A percentile compares a stretch with the other conserved stretches of the same genome.
Evolutionary conservation across 2,797 vertebrate species (phyloP).

Genomic region (Etheostoma perlongum): DNA sequence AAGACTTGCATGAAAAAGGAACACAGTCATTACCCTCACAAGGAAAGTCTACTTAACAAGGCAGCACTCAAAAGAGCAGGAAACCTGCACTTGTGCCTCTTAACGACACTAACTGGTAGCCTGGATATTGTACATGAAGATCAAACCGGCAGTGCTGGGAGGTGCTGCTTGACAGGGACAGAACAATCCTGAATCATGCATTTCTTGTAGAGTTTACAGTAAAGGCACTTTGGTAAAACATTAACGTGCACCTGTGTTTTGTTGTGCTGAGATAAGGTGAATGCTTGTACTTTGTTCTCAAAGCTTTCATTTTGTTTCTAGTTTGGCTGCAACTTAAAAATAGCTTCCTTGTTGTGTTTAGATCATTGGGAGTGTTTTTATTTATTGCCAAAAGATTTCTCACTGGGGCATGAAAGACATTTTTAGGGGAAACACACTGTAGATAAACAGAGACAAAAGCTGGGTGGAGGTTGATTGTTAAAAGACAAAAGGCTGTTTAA

Average conservation of each 20-base stretch:
- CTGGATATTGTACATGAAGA: conserved; percentile 33
- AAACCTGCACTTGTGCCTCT: conserved; percentile 1
- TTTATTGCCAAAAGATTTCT: conserved; percentile 7
- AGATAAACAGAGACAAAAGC: conserved; percentile 3
- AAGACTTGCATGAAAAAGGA: conserved; percentile 9
- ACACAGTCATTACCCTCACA: not conserved
- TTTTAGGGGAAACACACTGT: not conserved
- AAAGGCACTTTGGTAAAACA: conserved; percentile 62
- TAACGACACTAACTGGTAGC: conserved; percentile 15
- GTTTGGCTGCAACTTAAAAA: conserved; percentile 42
- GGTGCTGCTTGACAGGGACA: conserved; percentile 26
- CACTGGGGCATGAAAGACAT: conserved; percentile 9
- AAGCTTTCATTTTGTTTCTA: conserved; percentile 28
- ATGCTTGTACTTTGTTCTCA: conserved; percentile 24
- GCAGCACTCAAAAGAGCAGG: not conserved
- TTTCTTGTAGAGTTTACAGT: conserved; percentile 60
- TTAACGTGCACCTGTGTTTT: conserved; percentile 64
- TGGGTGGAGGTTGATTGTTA: not conserved
- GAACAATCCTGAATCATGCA: conserved; percentile 40
- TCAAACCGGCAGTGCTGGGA: conserved; percentile 31
- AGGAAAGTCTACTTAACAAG: conserved; percentile 12
- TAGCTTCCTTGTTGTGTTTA: conserved; percentile 36
- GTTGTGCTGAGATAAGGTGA: conserved; percentile 55
- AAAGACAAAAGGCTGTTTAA: not conserved
- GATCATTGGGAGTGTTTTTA: conserved; percentile 26